Percentiles rank a stretch among this genome's conserved stretches.
Evolutionary conservation across 1,140 invertebrate genomes (phyloP).

Genomic region (Cydia fagiglandana): DNA sequence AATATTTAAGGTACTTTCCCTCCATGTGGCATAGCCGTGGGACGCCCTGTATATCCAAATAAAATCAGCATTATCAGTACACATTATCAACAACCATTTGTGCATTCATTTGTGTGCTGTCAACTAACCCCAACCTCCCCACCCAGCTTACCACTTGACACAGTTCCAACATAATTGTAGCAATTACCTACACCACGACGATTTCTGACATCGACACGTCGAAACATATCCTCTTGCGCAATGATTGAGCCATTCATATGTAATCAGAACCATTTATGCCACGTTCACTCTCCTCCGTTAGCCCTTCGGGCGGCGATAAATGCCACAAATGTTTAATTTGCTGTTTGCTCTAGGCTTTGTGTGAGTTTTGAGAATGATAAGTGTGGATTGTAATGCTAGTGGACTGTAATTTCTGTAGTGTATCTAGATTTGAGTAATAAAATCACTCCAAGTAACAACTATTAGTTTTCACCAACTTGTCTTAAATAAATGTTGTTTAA

Average conservation of each 20-base stretch:
- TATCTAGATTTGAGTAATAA: too few relatives aligned
- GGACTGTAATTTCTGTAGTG: too few relatives aligned
- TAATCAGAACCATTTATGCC: constrained; percentile 25
- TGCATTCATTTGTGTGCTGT: too few relatives aligned
- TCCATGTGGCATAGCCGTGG: too few relatives aligned
- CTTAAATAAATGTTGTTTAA: too few relatives aligned
- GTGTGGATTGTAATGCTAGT: too few relatives aligned
- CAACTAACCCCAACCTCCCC: constrained; percentile 37
- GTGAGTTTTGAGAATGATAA: neutral
- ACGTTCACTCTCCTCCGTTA: constrained; percentile 1
- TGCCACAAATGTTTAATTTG: constrained; percentile 5
- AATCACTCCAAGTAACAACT: too few relatives aligned
- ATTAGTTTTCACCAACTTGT: too few relatives aligned
- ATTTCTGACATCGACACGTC: constrained; percentile 57
- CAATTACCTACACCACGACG: constrained; percentile 54
- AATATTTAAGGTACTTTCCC: too few relatives aligned
- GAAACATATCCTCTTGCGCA: constrained; percentile 65
- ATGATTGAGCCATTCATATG: constrained; percentile 66
- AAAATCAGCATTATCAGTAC: too few relatives aligned
- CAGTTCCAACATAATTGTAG: constrained; percentile 69
- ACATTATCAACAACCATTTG: too few relatives aligned
- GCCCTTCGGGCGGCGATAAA: constrained; percentile 3
- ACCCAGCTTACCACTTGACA: constrained; percentile 57
- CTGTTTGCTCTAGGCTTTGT: neutral
- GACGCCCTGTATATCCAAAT: too few relatives aligned